A percentile compares a stretch with the other conserved stretches of the same genome.
phyloP scores from a whole-genome alignment of 2,797 vertebrate genomes.

The Karalla daura region DNA sequence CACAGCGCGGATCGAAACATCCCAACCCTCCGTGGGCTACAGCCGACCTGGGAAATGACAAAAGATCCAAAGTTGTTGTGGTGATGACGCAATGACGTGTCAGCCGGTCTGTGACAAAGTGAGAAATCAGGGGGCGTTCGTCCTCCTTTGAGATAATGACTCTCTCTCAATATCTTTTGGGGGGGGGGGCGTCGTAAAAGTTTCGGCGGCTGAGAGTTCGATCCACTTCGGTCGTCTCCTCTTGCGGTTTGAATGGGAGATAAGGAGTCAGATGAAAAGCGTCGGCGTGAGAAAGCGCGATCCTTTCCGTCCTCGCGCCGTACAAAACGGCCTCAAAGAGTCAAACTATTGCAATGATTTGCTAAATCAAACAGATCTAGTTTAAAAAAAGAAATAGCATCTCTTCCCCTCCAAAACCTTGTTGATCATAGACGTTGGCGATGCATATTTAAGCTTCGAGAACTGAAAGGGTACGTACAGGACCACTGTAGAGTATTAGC shows the following conservation, averaged over 20 bases:
- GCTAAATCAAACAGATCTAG: too few species aligned
- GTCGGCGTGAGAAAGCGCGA: too few species aligned
- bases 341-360: too few species aligned
- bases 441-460: too few species aligned
- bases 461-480: too few species aligned
- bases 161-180: neutral
- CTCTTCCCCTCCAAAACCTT: too few species aligned
- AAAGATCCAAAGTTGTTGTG: slow-evolving; percentile 8
- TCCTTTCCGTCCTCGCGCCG: too few species aligned
- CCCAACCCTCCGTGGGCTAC: slow-evolving; percentile 25
- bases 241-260: neutral
- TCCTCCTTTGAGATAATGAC: neutral
- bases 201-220: neutral
- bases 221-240: neutral
- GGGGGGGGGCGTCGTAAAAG: neutral
- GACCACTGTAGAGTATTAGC: too few species aligned
- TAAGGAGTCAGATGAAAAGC: neutral
- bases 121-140: slow-evolving; percentile 42
- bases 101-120: neutral
- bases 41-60: neutral
- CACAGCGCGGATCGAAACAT: slow-evolving; percentile 19
- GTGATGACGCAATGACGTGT: slow-evolving; percentile 29
- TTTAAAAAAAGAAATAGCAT: too few species aligned
- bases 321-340: too few species aligned
- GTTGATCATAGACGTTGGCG: too few species aligned